phyloP scores from a whole-genome alignment of 2,113 vertebrate genomes.

The Platysternon megacephalum region DNA sequence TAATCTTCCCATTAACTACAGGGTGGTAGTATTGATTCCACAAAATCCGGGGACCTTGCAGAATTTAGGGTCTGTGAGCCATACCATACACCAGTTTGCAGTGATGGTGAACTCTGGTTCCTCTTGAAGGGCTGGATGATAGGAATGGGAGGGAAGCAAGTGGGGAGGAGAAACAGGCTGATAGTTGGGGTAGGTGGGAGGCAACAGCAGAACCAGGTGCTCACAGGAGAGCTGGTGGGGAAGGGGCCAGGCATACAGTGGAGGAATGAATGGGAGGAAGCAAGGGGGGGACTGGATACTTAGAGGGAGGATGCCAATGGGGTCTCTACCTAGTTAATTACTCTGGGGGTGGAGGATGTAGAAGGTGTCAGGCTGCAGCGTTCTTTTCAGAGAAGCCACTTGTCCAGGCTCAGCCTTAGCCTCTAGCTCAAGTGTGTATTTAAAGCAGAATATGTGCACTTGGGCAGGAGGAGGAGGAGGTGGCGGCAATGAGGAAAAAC shows the following conservation, averaged over 20 bases:
- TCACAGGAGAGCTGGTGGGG: not conserved
- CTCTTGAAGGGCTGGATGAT: not conserved
- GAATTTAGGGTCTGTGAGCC: not conserved
- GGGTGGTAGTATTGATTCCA: not conserved
- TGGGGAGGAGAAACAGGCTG: not conserved
- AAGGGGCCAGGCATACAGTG: not conserved
- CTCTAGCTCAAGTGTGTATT: not conserved
- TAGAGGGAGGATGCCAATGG: not conserved
- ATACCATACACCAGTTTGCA: not conserved
- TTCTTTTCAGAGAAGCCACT: not conserved
- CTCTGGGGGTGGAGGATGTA: too few species aligned
- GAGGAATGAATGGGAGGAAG: not conserved
- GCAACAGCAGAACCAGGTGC: not conserved
- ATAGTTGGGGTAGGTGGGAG: fast-evolving
- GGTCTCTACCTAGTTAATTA: not conserved
- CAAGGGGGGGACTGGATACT: not conserved
- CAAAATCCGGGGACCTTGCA: not conserved
- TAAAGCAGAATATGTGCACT: not conserved
- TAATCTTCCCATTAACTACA: not conserved
- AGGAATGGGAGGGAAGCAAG: not conserved
- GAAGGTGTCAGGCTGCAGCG: not conserved
- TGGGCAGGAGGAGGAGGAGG: not conserved
- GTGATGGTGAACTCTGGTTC: not conserved
- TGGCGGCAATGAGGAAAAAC: not conserved
- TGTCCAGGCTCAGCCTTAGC: not conserved